Conservation (phyloP, 2,113 vertebrate species). For the Microtus ochrogaster region DNA sequence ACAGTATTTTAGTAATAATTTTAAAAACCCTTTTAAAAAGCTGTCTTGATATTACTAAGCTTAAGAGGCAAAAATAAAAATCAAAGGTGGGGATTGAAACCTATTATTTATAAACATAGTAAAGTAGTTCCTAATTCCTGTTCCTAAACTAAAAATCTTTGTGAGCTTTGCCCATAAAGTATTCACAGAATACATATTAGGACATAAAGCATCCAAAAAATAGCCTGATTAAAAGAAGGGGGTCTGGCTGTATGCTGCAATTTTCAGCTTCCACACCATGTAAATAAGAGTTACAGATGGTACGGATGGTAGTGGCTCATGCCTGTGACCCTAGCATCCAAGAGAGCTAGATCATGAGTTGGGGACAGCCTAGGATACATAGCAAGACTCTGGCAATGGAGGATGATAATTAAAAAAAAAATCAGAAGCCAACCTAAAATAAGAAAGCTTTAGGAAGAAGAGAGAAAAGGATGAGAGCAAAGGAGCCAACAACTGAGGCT, state of each 20-base stretch:
- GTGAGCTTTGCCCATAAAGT: background rate
- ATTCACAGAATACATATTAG: conserved; percentile 42
- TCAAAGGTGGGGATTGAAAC: background rate
- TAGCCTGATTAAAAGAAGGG: conserved; percentile 42
- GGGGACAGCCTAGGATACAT: background rate
- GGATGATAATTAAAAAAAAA: background rate
- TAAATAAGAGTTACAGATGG: background rate
- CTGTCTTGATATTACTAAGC: background rate
- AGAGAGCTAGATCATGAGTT: background rate
- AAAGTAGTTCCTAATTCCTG: background rate
- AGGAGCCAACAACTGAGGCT: conserved; percentile 14
- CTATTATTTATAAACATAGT: background rate
- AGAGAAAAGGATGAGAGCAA: background rate
- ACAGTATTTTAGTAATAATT: background rate
- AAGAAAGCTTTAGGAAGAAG: background rate
- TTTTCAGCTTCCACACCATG: background rate
- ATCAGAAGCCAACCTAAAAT: background rate
- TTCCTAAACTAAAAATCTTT: background rate
- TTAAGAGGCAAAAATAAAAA: conserved; percentile 26
- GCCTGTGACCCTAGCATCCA: background rate
- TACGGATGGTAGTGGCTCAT: background rate
- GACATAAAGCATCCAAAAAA: conserved; percentile 15
- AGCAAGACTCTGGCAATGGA: background rate
- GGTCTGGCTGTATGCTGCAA: background rate
- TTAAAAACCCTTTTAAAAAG: background rate